Conservation (phyloP, 1,140 invertebrate species). For the Lithobius niger region DNA sequence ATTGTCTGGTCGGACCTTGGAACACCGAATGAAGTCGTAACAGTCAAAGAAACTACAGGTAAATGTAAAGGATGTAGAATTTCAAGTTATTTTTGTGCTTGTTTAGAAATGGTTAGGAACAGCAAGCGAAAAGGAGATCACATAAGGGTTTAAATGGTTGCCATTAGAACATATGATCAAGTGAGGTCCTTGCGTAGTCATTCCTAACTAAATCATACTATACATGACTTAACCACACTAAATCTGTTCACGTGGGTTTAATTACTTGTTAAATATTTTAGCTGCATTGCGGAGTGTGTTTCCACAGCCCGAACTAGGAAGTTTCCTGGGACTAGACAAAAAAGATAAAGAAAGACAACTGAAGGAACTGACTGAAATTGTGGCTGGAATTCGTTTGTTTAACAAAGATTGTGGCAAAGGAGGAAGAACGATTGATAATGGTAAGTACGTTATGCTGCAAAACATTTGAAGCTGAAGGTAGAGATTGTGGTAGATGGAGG, state of each 20-base stretch:
- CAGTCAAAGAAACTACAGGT: conserved; percentile 1
- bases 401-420: conserved; percentile 3
- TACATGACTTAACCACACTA: not conserved
- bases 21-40: not conserved
- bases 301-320: not conserved
- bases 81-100: not conserved
- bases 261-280: not conserved
- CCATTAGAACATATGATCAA: not conserved
- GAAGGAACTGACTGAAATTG: not conserved
- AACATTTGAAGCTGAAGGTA: no score
- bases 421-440: not conserved
- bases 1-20: not conserved
- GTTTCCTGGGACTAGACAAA: not conserved
- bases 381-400: not conserved
- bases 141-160: not conserved
- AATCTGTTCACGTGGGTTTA: not conserved
- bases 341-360: not conserved
- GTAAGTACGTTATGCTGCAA: no score
- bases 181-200: not conserved
- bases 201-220: not conserved
- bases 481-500: no score
- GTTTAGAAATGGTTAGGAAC: not conserved
- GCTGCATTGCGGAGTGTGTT: conserved; percentile 5
- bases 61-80: not conserved
- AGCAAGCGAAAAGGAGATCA: not conserved